These are phyloP conservation scores for Drosophila pullipes DNA, from an alignment of 2,888 invertebrate species.

Conservation along the genomic window DNA sequence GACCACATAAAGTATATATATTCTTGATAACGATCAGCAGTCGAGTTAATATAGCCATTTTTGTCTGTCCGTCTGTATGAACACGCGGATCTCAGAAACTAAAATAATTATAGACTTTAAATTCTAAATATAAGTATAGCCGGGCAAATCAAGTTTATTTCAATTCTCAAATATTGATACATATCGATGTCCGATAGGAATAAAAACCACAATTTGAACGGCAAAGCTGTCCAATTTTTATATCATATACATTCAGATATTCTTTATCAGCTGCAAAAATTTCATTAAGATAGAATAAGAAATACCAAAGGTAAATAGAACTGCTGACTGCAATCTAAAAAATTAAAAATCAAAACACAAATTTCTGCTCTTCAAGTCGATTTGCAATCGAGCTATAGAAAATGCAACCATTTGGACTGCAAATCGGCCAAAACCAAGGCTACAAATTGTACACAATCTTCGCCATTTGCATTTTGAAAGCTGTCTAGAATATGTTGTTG, in stretches of 20 bases:
- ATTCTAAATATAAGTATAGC: no score
- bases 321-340: background rate
- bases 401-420: background rate
- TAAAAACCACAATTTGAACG: no score
- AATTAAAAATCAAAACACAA: background rate
- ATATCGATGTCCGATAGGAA: no score
- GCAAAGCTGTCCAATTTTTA: no score
- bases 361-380: background rate
- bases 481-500: constrained; percentile 14
- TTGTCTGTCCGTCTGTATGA: no score
- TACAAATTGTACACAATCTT: constrained; percentile 4
- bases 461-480: constrained; percentile 40
- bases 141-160: no score
- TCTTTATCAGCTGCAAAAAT: background rate
- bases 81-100: no score
- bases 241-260: background rate
- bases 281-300: background rate
- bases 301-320: background rate
- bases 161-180: no score
- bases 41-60: no score
- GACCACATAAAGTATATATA: background rate
- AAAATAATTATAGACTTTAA: no score
- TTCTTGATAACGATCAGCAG: no score
- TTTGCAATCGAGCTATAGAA: background rate
- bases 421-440: constrained; percentile 21